Base-by-base conservation (phyloP, 2,797 vertebrate genomes). In the Gallinago solitaria region DNA sequence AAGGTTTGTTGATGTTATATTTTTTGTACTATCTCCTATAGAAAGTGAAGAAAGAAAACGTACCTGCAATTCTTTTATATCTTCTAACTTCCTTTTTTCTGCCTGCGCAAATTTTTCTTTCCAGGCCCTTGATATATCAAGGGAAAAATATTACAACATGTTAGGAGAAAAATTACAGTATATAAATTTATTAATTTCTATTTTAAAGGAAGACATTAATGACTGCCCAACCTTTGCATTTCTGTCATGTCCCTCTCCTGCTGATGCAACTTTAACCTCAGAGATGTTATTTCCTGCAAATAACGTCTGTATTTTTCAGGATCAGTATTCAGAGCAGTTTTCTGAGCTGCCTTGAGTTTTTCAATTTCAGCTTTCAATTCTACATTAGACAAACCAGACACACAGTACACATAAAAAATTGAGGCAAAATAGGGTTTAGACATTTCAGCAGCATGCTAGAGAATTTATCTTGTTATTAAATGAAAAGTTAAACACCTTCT, bases 291-390 rank as follows among this genome's bases (percentile, higher is more conserved):
- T 97, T 99, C 99, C 96, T 99, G 98, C 95, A 98, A 97, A 81
- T 98, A 99, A 68, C 97, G 97, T 61, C 97, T 97, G 70, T 99
- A 99, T 93, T 98, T 98, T 83, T 99, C 98, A 20, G 99, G 99
- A 82, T 99, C 98, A 21, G 98, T 90, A 60, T 98, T 99, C 83
- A 97, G 97, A 64, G 97, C 96, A 53, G 97, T 99, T 97, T 97
- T 98, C 96, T 99, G 99, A 86, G 99, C 98, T 3, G 99, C 98
- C 88, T 98, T 98, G 89, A 99, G 97, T 95, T 99, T 99, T 94
- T 99, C 99, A 94, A 99, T 99, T 98, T 99, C 99, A 54, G 98
- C 98, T 97, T 99, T 99, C 93, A 99, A 87, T 83, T 99, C 99
- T 99, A 79, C 61, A 87, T 75, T 43, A 67, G 33, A 83, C 19